Evolutionary conservation across 2,888 invertebrate species (phyloP), one percentile per base, ranked within the genome.

Genomic region (Pyrgus malvae): DNA sequence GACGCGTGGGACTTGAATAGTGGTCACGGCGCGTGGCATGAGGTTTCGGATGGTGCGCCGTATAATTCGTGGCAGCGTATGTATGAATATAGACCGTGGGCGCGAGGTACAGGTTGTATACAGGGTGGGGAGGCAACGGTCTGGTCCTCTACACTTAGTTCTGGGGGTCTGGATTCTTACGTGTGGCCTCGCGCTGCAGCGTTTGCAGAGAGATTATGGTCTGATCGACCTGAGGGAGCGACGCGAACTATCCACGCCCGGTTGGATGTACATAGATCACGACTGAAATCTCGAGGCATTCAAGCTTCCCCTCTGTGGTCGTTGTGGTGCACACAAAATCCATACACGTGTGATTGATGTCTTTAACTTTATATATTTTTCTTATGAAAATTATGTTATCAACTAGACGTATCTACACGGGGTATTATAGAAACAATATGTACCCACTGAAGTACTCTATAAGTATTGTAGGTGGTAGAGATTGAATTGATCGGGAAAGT

Each of bases 1-100:
- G 95, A 96, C 69, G 94, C 94, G 3, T 95, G 95, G 95, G 95
- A 96, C 76, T 90, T 96, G 62, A 96, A 96, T 72, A 95, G 94
- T 67, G 96, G 96, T 0, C 93, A 93, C 66, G 95, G 95, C 5
- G 91, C 92, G 48, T 96, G 96, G 96, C 85, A 95, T 35, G 93
- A 94, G 2, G 94, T 94, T 50, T 94, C 93, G 0, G 94, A 94
- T 51, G 96, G 96, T 66, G 93, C 94, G 19, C 95, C 95, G 0
- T 97, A 95, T 77, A 93, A 94, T 62, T 94, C 95, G 8, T 97
- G 96, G 96, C 96, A 96, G 73, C 93, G 93, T 23, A 92, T 96
- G 14, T 97, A 96, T 75, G 94, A 93, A 70, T 95, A 96, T 74
- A 88, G 94, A 48, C 96, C 96, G 0, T 94, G 95, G 85, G 57